A percentile compares a stretch with the other conserved stretches of the same genome.
Conservation (phyloP, 1,140 invertebrate genomes). For the Arion vulgaris region DNA sequence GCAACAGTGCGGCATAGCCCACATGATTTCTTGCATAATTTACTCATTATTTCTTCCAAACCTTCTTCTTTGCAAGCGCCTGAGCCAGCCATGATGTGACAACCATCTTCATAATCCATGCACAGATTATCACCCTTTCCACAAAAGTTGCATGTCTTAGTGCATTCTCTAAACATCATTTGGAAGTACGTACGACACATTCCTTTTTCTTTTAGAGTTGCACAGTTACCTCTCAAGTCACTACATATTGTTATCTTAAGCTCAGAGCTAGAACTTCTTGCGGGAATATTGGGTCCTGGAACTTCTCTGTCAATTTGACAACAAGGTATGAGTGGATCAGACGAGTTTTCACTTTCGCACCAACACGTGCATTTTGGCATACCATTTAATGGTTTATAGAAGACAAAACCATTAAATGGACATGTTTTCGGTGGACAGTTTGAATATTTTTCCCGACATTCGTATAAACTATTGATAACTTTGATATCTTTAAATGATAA, state of each 20-base stretch:
- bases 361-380: background rate
- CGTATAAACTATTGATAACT: conserved; percentile 55
- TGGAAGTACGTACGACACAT: background rate
- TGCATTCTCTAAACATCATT: too few species aligned
- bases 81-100: background rate
- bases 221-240: conserved; percentile 8
- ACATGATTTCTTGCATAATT: conserved; percentile 5
- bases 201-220: background rate
- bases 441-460: conserved; percentile 30
- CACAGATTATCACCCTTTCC: conserved; percentile 23
- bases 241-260: background rate
- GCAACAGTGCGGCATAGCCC: background rate
- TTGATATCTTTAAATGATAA: conserved; percentile 61
- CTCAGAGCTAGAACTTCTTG: background rate
- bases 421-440: background rate
- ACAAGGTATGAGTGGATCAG: conserved; percentile 13
- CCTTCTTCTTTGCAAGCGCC: background rate
- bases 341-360: background rate
- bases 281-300: background rate
- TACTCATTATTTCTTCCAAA: background rate
- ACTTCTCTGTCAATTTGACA: background rate
- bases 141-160: conserved; percentile 21
- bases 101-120: conserved; percentile 25
- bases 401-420: background rate
- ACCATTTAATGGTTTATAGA: background rate